Percentiles rank a stretch among this genome's conserved stretches.
Evolutionary conservation across 2,113 vertebrate genomes (phyloP).

Genomic region (Labrus mixtus): DNA sequence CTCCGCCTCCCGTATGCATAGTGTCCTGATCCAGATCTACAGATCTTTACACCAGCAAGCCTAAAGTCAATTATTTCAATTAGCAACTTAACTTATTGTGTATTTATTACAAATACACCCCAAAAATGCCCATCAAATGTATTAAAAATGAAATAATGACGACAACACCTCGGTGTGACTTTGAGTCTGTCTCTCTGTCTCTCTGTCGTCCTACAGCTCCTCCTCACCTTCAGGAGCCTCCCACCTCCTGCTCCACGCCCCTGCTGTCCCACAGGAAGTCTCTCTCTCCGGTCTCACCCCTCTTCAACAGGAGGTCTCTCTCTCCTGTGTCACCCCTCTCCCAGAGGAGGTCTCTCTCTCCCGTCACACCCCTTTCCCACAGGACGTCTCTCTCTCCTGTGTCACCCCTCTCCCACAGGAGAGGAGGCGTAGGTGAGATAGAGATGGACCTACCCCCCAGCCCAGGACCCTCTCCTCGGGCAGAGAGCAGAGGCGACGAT

Average conservation of each 20-base stretch:
- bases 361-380: not conserved
- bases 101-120: no score
- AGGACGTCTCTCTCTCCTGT: constrained; percentile 10
- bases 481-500: constrained; percentile 17
- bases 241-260: not conserved
- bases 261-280: constrained; percentile 13
- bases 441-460: constrained; percentile 33
- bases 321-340: constrained; percentile 6
- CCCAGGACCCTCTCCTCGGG: constrained; percentile 16
- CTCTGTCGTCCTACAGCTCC: not conserved
- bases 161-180: no score
- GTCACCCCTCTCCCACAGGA: constrained; percentile 3
- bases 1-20: no score
- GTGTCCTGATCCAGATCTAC: no score
- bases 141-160: no score
- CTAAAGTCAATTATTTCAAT: no score
- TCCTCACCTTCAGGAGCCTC: constrained; percentile 21
- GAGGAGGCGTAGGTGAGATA: constrained; percentile 35
- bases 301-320: not conserved
- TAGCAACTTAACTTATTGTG: no score
- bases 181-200: not conserved
- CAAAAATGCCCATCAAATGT: no score
- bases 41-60: no score
- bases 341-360: constrained; percentile 14
- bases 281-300: constrained; percentile 4